A percentile compares a stretch with the other conserved stretches of the same genome.
These are phyloP conservation scores for Arizona elegans DNA, from an alignment of 2,113 vertebrate species.

Conservation along the genomic window DNA sequence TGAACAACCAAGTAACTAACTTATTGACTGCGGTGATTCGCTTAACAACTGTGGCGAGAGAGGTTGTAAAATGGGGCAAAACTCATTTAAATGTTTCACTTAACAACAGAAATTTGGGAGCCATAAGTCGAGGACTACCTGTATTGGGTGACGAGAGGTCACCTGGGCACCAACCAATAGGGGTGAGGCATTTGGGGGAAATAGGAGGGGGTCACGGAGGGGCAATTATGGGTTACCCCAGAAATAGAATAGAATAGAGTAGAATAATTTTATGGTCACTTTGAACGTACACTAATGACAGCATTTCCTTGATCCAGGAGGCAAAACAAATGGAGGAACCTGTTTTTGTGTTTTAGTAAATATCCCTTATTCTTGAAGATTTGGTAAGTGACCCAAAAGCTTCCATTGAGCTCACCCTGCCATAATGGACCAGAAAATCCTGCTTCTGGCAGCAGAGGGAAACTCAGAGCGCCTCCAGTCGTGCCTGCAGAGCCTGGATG, in stretches of 20 bases:
- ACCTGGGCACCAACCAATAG: background rate
- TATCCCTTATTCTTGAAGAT: background rate
- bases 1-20: too few relatives aligned
- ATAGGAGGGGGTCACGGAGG: background rate
- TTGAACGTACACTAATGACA: background rate
- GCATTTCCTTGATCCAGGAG: background rate
- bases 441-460: constrained; percentile 66
- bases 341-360: background rate
- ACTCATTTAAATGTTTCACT: too few relatives aligned
- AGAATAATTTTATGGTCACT: background rate
- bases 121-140: too few relatives aligned
- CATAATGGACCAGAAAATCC: constrained; percentile 69
- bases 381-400: background rate
- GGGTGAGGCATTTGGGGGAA: background rate
- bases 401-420: background rate
- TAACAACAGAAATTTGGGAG: too few relatives aligned
- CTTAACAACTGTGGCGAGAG: too few relatives aligned
- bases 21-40: too few relatives aligned
- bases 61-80: too few relatives aligned
- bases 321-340: background rate
- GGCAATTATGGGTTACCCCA: background rate
- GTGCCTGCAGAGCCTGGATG: constrained; percentile 62
- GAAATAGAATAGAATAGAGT: background rate
- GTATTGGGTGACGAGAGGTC: background rate
- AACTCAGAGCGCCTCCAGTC: constrained; percentile 59